Conservation (phyloP, 2,113 vertebrate species). For the Cyprinodon brontotheroides region DNA sequence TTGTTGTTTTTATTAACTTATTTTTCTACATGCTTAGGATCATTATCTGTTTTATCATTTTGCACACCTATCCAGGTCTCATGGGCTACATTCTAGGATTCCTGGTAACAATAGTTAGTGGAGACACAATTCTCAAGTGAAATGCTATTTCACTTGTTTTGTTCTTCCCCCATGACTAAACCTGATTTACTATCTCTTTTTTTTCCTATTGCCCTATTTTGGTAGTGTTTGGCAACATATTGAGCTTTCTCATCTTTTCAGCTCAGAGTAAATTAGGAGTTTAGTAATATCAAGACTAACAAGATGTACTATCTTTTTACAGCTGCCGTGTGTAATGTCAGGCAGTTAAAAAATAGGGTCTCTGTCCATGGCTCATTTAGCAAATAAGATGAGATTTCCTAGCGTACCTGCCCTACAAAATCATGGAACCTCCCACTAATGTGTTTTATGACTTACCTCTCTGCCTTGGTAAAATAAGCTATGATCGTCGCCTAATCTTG, state of each 20-base stretch:
- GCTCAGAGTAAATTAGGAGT: neutral
- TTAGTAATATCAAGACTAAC: neutral
- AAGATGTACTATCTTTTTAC: slow-evolving; percentile 14
- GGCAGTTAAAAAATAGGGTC: slow-evolving; percentile 32
- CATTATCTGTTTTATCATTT: too few relatives aligned
- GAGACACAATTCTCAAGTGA: neutral
- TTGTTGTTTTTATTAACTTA: too few relatives aligned
- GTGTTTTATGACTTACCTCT: slow-evolving; percentile 63
- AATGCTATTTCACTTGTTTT: neutral
- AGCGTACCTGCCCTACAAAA: slow-evolving; percentile 57
- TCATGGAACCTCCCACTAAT: slow-evolving; percentile 63
- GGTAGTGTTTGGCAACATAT: neutral
- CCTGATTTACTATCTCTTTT: too few relatives aligned
- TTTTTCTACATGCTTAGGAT: too few relatives aligned
- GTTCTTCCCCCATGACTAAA: neutral
- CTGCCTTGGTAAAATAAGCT: slow-evolving; percentile 51
- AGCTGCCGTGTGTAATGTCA: slow-evolving; percentile 23
- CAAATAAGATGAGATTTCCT: slow-evolving; percentile 64
- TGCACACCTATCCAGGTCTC: too few relatives aligned
- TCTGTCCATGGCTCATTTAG: slow-evolving; percentile 64
- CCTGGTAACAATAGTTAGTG: too few relatives aligned
- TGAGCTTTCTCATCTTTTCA: neutral
- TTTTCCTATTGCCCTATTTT: neutral
- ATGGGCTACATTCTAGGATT: too few relatives aligned
- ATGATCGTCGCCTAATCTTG: slow-evolving; percentile 62